Evolutionary conservation across 1,140 invertebrate species (phyloP).

Genomic region (Campoletis sonorensis): DNA sequence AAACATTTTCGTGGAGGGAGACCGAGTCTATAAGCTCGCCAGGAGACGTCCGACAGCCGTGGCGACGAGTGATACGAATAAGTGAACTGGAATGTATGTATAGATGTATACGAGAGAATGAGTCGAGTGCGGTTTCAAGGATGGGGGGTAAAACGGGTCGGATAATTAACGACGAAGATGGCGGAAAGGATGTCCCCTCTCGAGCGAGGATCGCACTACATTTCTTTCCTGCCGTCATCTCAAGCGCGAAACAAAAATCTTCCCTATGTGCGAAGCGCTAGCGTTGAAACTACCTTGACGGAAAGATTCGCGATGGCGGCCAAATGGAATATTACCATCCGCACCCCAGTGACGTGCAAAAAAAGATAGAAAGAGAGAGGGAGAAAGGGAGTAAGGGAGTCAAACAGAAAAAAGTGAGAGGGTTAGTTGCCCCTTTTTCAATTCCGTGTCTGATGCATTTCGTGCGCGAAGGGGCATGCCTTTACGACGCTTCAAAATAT

Average conservation of each 20-base stretch:
- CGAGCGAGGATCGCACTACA: neutral
- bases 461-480: neutral
- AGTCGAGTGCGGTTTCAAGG: conserved; percentile 45
- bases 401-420: conserved; percentile 15
- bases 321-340: conserved; percentile 61
- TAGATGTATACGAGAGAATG: neutral
- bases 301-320: conserved; percentile 54
- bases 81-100: neutral
- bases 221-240: conserved; percentile 6
- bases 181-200: conserved; percentile 55
- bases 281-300: conserved; percentile 1
- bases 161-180: conserved; percentile 67
- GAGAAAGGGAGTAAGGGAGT: neutral
- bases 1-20: conserved; percentile 2
- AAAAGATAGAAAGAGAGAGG: neutral
- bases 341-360: neutral
- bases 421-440: conserved; percentile 38
- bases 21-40: neutral
- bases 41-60: neutral
- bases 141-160: conserved; percentile 56
- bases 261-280: conserved; percentile 19
- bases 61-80: neutral
- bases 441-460: conserved; percentile 25
- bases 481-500: neutral
- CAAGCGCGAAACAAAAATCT: conserved; percentile 61